phyloP scores from a whole-genome alignment of 2,797 vertebrate species.

The Anguilla marmorata region DNA sequence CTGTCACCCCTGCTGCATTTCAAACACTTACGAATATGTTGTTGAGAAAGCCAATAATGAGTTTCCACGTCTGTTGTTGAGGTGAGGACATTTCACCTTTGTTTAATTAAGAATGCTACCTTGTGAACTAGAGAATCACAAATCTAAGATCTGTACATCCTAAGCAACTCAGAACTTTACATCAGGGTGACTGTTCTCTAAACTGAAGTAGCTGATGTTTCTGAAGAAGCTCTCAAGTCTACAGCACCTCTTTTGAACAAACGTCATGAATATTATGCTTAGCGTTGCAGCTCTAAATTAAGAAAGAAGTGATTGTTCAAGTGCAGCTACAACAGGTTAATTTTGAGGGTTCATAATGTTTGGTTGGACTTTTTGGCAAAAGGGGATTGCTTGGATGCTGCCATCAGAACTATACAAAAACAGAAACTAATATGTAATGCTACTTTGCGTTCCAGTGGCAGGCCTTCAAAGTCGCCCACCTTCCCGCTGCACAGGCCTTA shows the following conservation, averaged over 20 bases:
- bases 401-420: not conserved
- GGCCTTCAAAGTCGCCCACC: slow-evolving; percentile 28
- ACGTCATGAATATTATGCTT: not conserved
- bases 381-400: not conserved
- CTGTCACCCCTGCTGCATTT: slow-evolving; percentile 50
- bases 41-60: not conserved
- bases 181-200: slow-evolving; percentile 32
- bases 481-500: slow-evolving; percentile 42
- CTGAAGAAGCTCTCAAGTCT: not conserved
- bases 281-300: not conserved
- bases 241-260: slow-evolving; percentile 1
- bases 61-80: not conserved
- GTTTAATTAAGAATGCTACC: slow-evolving; percentile 40
- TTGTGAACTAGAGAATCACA: slow-evolving; percentile 33
- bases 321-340: slow-evolving; percentile 21
- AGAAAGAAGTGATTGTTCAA: not conserved
- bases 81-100: slow-evolving; percentile 11
- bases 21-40: slow-evolving; percentile 6
- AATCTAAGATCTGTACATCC: not conserved
- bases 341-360: slow-evolving; percentile 19
- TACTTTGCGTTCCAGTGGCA: slow-evolving; percentile 45
- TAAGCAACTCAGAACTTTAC: slow-evolving; percentile 10
- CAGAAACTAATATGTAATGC: too few species aligned
- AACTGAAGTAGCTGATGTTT: not conserved
- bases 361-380: not conserved